These are phyloP conservation scores for Agonopterix subpropinquella DNA, from an alignment of 2,888 invertebrate species.

Conservation along the genomic window DNA sequence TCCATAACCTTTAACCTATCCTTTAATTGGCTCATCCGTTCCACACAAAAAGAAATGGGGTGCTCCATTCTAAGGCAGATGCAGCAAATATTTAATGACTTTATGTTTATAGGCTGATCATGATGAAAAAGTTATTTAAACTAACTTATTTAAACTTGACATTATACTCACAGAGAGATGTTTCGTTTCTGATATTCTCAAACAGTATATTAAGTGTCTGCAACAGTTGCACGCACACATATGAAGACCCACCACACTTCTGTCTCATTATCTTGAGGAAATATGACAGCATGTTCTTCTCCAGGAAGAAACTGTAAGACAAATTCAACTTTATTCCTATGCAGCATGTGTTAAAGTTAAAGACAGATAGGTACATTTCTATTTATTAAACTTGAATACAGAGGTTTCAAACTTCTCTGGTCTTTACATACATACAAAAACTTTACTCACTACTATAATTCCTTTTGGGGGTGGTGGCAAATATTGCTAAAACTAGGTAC, in stretches of 20 bases:
- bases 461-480: too few species aligned
- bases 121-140: neutral
- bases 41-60: neutral
- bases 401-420: too few species aligned
- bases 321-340: neutral
- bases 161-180: slow-evolving; percentile 93
- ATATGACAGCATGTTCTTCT: slow-evolving; percentile 99
- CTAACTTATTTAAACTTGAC: too few species aligned
- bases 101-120: neutral
- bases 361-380: neutral
- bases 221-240: slow-evolving; percentile 97
- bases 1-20: too few species aligned
- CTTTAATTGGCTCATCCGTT: too few species aligned
- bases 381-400: neutral
- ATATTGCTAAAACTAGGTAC: too few species aligned
- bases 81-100: neutral
- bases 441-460: too few species aligned
- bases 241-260: slow-evolving; percentile 93
- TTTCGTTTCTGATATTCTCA: slow-evolving; percentile 99
- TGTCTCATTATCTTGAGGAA: slow-evolving; percentile 98
- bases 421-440: too few species aligned
- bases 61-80: neutral
- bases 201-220: slow-evolving; percentile 99
- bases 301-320: slow-evolving; percentile 92
- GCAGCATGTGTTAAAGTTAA: neutral